Conservation (phyloP, 2,797 vertebrate genomes). For the Eulemur rubriventer region DNA sequence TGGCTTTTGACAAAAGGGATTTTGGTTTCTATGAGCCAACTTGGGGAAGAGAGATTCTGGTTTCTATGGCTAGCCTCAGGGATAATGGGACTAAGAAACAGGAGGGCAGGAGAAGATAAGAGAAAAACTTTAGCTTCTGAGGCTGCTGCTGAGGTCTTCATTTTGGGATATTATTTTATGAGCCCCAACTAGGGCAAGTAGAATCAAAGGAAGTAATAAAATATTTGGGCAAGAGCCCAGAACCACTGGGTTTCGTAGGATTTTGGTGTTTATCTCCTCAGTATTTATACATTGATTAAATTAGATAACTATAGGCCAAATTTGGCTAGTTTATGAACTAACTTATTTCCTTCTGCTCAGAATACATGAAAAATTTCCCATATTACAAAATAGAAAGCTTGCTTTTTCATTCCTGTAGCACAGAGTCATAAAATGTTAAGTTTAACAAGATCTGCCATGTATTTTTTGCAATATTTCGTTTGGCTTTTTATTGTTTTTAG, state of each 20-base stretch:
- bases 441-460: background rate
- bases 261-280: background rate
- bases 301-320: background rate
- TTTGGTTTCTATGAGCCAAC: too few relatives aligned
- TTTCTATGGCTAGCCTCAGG: too few relatives aligned
- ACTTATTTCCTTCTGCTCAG: background rate
- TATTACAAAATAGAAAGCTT: background rate
- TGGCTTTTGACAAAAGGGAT: too few relatives aligned
- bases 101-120: too few relatives aligned
- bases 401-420: background rate
- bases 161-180: too few relatives aligned
- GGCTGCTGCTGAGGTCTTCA: too few relatives aligned
- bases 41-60: too few relatives aligned
- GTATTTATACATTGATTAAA: slow-evolving; percentile 11
- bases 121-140: too few relatives aligned
- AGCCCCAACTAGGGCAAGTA: background rate
- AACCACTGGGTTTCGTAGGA: background rate
- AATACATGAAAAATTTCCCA: background rate
- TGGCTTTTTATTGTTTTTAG: background rate
- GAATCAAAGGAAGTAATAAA: background rate
- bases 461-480: background rate
- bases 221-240: background rate
- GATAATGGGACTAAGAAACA: too few relatives aligned
- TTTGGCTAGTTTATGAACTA: background rate
- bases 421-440: background rate